These are phyloP conservation scores for Eremophila alpestris DNA, from an alignment of 2,797 vertebrate species.

Conservation along the genomic window DNA sequence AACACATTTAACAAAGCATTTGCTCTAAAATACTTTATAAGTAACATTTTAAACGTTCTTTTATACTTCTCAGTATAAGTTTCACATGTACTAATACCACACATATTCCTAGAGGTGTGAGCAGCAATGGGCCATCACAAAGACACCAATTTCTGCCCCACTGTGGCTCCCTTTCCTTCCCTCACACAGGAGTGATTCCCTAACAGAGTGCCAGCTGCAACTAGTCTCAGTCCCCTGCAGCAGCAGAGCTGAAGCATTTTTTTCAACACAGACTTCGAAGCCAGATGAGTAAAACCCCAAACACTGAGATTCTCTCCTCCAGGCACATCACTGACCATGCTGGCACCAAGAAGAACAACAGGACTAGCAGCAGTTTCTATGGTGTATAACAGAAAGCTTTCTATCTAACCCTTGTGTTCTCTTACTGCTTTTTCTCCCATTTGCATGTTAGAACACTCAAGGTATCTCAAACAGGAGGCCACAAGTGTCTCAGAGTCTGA, in stretches of 20 bases:
- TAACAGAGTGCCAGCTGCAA: not conserved
- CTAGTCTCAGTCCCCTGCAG: not conserved
- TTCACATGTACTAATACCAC: not conserved
- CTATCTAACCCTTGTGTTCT: not conserved
- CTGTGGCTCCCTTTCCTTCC: not conserved
- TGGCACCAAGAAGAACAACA: not conserved
- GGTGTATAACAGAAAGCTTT: not conserved
- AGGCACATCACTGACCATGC: not conserved
- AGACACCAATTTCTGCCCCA: not conserved
- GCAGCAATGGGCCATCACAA: not conserved
- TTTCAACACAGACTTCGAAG: not conserved
- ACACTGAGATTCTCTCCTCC: not conserved
- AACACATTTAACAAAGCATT: not conserved
- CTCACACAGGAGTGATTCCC: not conserved
- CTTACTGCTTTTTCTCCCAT: not conserved
- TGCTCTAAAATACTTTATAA: not conserved
- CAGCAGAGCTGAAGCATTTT: not conserved
- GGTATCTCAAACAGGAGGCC: not conserved
- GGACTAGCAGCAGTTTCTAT: not conserved
- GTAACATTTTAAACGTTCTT: not conserved
- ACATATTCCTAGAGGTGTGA: fast-evolving
- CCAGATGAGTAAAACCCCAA: not conserved
- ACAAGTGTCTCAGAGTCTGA: not conserved
- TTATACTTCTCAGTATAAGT: not conserved
- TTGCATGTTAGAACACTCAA: not conserved